These are phyloP conservation scores for Trichacis sp. DNA, from an alignment of 2,888 invertebrate species.

Conservation along the genomic window DNA sequence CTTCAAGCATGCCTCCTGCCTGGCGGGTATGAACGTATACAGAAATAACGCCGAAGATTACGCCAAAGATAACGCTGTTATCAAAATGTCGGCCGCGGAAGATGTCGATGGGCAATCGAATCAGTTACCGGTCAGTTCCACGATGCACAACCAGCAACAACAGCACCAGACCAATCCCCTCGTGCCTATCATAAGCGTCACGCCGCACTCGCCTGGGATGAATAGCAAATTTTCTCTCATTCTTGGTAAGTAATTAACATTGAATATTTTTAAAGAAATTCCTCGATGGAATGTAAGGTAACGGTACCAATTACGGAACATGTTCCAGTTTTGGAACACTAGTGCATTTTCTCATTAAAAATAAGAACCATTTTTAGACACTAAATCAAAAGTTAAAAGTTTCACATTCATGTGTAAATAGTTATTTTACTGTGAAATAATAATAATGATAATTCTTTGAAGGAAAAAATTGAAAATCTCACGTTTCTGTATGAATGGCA, in stretches of 20 bases:
- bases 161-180: slow-evolving; percentile 67
- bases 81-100: slow-evolving; percentile 52
- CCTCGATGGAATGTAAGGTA: no score
- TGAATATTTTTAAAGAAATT: no score
- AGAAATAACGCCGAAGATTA: slow-evolving; percentile 53
- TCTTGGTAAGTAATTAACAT: slow-evolving; percentile 71
- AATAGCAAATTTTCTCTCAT: slow-evolving; percentile 76
- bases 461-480: no score
- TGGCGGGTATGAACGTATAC: slow-evolving; percentile 53
- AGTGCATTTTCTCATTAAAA: no score
- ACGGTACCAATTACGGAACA: no score
- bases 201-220: slow-evolving; percentile 85
- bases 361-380: no score
- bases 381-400: no score
- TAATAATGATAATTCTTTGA: no score
- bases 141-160: slow-evolving; percentile 45
- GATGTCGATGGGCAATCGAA: slow-evolving; percentile 26
- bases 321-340: no score
- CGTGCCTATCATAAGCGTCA: slow-evolving; percentile 89
- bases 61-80: slow-evolving; percentile 61
- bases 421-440: no score
- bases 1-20: slow-evolving; percentile 56
- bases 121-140: slow-evolving; percentile 27
- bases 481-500: no score
- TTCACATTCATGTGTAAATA: no score